phyloP scores from a whole-genome alignment of 2,888 invertebrate genomes.

The Lasioglossum oenotherae region DNA sequence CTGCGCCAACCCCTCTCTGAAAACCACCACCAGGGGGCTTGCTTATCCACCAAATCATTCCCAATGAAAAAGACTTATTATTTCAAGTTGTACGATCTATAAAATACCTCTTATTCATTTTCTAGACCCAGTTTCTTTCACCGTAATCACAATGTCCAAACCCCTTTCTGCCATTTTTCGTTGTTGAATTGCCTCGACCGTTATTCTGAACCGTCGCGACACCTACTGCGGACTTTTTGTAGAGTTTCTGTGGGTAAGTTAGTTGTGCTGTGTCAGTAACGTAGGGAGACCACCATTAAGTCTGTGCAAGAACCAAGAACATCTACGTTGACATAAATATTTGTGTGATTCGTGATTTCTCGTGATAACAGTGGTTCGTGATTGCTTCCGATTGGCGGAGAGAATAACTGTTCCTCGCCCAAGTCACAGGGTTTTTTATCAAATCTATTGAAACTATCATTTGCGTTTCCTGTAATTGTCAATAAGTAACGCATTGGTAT shows the following conservation, averaged over 20 bases:
- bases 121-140: neutral
- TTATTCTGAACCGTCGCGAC: neutral
- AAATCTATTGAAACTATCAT: no score
- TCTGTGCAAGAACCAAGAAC: no score
- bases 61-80: neutral
- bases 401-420: no score
- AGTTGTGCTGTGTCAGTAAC: neutral
- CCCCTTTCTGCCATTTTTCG: neutral
- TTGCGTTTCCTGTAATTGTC: no score
- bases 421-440: no score
- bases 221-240: neutral
- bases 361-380: no score
- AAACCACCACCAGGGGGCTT: constrained; percentile 15
- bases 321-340: neutral
- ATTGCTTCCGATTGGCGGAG: no score
- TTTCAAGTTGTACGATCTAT: neutral
- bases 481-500: no score
- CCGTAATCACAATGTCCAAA: neutral
- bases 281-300: no score
- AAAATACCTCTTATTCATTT: neutral
- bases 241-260: no score
- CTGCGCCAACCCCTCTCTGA: neutral
- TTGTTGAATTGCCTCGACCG: neutral
- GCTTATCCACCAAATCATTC: neutral
- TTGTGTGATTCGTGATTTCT: no score